These are phyloP conservation scores for Meriones psammophilus DNA, from an alignment of 2,797 vertebrate species.

Conservation along the genomic window DNA sequence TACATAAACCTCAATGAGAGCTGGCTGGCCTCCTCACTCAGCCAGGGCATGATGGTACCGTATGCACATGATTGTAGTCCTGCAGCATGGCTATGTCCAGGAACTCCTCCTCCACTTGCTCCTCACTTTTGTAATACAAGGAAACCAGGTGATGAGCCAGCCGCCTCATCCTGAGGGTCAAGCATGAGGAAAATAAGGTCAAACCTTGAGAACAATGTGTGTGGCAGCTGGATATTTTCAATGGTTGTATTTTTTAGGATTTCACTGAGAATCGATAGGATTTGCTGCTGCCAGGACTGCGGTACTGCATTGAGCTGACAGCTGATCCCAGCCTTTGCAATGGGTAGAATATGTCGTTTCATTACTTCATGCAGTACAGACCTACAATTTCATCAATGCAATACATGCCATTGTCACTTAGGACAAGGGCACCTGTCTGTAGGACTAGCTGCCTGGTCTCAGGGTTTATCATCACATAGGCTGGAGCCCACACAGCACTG, in stretches of 20 bases:
- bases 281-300: constrained; percentile 98
- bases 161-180: constrained; percentile 98
- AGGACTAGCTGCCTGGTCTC: constrained; percentile 97
- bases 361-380: constrained; percentile 99
- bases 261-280: constrained; percentile 99
- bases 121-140: constrained; percentile 97
- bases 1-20: constrained; percentile 98
- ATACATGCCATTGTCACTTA: constrained; percentile 99
- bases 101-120: constrained; percentile 95
- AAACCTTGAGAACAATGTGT: constrained; percentile 98
- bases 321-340: constrained; percentile 99
- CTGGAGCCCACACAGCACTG: constrained; percentile 97
- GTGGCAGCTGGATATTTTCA: constrained; percentile 99
- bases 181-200: constrained; percentile 99
- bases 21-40: constrained; percentile 97
- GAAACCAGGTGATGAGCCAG: constrained; percentile 98
- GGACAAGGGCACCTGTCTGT: constrained; percentile 97
- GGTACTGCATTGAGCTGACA: constrained; percentile 98
- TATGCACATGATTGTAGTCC: constrained; percentile 97
- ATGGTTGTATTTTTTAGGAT: constrained; percentile 98
- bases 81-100: constrained; percentile 97
- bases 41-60: constrained; percentile 91
- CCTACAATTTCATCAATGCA: constrained; percentile 99
- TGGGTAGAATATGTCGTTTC: constrained; percentile 99
- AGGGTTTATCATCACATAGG: constrained; percentile 98